A percentile compares a stretch with the other conserved stretches of the same genome.
Conservation (phyloP, 2,797 vertebrate genomes). For the Periparus ater region DNA sequence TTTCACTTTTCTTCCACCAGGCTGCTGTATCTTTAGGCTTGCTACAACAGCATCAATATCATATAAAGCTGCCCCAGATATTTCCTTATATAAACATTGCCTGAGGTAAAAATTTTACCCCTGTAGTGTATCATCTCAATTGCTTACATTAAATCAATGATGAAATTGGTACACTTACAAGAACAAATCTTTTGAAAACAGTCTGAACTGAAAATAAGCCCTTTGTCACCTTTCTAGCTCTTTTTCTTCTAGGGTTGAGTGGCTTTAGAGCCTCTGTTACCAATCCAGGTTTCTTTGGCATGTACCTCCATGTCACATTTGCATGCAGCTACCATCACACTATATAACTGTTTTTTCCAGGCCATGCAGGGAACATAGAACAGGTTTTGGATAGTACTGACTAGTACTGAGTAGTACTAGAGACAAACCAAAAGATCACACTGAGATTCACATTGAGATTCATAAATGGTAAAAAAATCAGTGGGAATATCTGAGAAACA, state of each 20-base stretch:
- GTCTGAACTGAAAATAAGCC: not conserved
- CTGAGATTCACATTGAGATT: fast-evolving
- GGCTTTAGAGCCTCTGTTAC: not conserved
- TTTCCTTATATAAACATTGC: not conserved
- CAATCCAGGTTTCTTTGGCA: not conserved
- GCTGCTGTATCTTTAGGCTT: not conserved
- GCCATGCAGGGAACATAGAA: not conserved
- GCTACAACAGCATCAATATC: not conserved
- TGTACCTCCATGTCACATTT: too few relatives aligned
- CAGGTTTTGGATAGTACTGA: not conserved
- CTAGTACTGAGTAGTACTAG: too few relatives aligned
- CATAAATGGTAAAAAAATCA: not conserved
- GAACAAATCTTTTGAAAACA: not conserved
- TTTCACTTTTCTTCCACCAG: not conserved
- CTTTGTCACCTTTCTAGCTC: not conserved
- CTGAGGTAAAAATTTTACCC: not conserved
- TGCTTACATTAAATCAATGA: not conserved
- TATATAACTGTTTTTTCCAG: not conserved
- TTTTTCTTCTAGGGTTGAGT: not conserved
- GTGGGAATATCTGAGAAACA: not conserved
- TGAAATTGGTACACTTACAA: not conserved
- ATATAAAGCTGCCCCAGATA: not conserved
- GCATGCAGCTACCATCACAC: fast-evolving
- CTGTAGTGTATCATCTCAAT: not conserved
- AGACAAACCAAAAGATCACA: not conserved